Base-by-base conservation (phyloP, 2,797 vertebrate species). In the Austrolebias charrua region DNA sequence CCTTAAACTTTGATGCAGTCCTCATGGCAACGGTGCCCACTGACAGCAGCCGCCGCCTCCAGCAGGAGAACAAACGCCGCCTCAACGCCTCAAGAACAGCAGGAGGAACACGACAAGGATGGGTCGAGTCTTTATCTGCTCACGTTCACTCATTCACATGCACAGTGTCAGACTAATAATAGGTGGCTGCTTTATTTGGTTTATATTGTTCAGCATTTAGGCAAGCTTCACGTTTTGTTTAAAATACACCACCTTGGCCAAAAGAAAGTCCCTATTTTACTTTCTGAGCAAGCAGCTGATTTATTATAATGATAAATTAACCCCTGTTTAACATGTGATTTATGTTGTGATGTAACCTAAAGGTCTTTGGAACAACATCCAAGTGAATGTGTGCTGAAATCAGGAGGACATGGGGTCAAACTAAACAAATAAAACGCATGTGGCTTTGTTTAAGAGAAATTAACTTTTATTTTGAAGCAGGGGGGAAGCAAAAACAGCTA, bases 21-120 rank as follows among this genome's bases (percentile, higher is more conserved):
- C 58, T 55, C 63, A 66, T 66, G 47, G 55, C 63, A 58, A 66
- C 62, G 12, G 52, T 54, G 31, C 53, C 45, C 35, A 28, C 45
- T 55, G 52, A 64, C 53, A 64, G 33, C 29, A 57, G 1, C 56
- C 33, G 20, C 62, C 33, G 7, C 33, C 52, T 49, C 44, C 44
- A 55, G 61, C 44, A 47, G 19, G 51, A 38, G 38, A 46, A 19
- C 28, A 35, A 10, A 55, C 63, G 42, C 38, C 38, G 29, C 38
- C 28, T 13, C 29, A 66, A 12, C 35, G 42, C 24, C 46, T 49
- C 15, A 65, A n/a, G 38, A 50, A 56, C n/a, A 44, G 49, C 58
- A 50, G 12, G 51, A 61, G 52, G 20, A 44, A 24, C 33, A 28
- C 31, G 48, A 38, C 33, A 50, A 48, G 44, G 35, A 55, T 10